These are phyloP conservation scores for Aporophyla lueneburgensis DNA, from an alignment of 2,888 invertebrate genomes.

Conservation along the genomic window DNA sequence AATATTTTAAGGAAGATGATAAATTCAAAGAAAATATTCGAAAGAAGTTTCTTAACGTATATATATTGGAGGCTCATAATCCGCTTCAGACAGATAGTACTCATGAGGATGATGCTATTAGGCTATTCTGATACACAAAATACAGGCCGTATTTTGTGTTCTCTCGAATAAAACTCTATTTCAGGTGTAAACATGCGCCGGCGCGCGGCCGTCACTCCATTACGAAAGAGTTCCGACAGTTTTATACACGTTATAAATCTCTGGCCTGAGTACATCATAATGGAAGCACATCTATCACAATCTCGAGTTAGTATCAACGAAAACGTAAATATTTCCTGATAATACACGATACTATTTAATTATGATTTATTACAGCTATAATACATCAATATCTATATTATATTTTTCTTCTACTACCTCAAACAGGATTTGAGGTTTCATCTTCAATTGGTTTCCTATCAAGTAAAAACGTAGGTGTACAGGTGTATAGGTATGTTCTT, in stretches of 20 bases:
- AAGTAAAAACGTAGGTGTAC: background rate
- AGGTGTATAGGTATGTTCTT: too few species aligned
- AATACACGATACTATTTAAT: background rate
- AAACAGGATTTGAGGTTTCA: background rate
- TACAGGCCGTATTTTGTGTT: background rate
- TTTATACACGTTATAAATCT: slow-evolving; percentile 52
- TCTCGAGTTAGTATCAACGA: slow-evolving; percentile 16
- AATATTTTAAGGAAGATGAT: slow-evolving; percentile 4
- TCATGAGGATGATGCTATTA: background rate
- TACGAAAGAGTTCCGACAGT: slow-evolving; percentile 37
- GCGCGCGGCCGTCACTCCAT: background rate
- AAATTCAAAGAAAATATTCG: slow-evolving; percentile 30
- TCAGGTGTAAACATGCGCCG: slow-evolving; percentile 4
- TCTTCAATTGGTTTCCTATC: slow-evolving; percentile 12
- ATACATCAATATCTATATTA: slow-evolving; percentile 35
- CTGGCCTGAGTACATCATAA: slow-evolving; percentile 38
- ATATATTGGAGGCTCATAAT: slow-evolving; percentile 4
- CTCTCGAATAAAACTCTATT: slow-evolving; percentile 34
- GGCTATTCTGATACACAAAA: slow-evolving; percentile 6
- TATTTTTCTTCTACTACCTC: slow-evolving; percentile 8
- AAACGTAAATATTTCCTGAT: slow-evolving; percentile 32
- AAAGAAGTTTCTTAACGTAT: background rate
- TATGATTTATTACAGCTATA: slow-evolving; percentile 42
- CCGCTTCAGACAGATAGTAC: background rate
- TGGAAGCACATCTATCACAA: slow-evolving; percentile 32